A percentile compares a stretch with the other conserved stretches of the same genome.
phyloP scores from a whole-genome alignment of 2,888 invertebrate genomes.

The Xylocampa areola region DNA sequence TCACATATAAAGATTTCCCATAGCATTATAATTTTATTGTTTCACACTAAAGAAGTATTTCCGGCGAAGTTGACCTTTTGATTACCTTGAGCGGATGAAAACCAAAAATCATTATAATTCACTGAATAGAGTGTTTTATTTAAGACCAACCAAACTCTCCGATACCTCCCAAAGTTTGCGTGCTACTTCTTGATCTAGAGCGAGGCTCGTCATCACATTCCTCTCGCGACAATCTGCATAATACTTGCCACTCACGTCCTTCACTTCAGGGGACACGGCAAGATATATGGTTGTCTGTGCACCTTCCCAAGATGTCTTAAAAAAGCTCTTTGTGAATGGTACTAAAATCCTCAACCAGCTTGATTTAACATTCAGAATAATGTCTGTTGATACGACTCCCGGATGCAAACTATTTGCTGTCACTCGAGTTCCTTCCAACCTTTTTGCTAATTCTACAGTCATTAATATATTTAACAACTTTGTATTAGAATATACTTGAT shows the following conservation, averaged over 20 bases:
- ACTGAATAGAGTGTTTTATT: constrained; percentile 38
- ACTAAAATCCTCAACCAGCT: constrained; percentile 71
- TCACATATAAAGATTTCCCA: no score
- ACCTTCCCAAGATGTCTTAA: constrained; percentile 74
- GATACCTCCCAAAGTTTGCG: constrained; percentile 91
- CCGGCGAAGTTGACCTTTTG: no score
- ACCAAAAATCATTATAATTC: constrained; percentile 16
- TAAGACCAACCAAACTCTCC: constrained; percentile 67
- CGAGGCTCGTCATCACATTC: constrained; percentile 77
- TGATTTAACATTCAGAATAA: constrained; percentile 87
- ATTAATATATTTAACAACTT: constrained; percentile 94
- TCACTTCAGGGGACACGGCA: constrained; percentile 86
- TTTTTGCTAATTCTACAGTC: constrained; percentile 92
- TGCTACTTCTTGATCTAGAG: constrained; percentile 84
- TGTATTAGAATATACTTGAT: constrained; percentile 82
- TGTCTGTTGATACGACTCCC: constrained; percentile 90
- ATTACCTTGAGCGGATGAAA: no score
- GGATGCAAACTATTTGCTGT: constrained; percentile 95
- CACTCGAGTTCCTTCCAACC: constrained; percentile 92
- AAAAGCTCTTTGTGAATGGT: constrained; percentile 66
- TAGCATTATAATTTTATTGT: no score
- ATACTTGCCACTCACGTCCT: constrained; percentile 90
- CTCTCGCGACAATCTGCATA: constrained; percentile 88
- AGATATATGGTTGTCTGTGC: constrained; percentile 89
- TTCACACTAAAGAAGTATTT: no score